Evolutionary conservation across 2,113 vertebrate species (phyloP), one percentile per base, ranked within the genome.

Genomic region (Opisthocomus hoazin): DNA sequence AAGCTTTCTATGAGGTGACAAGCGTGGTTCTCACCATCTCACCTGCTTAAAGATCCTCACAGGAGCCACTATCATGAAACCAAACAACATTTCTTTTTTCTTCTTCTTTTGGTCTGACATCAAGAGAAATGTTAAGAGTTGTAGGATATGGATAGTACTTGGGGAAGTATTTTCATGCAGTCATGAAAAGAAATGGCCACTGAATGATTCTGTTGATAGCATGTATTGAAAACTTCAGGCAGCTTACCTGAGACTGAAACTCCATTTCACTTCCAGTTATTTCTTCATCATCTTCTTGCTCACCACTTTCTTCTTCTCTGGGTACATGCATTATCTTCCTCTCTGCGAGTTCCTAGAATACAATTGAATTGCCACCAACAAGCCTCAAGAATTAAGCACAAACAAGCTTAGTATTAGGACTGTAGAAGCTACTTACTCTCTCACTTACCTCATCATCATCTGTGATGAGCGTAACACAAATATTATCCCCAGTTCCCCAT

Each of bases 1-100:
- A 76, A 88, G 27, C 37, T 71, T 60, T 34, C 37, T 39, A 30
- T 51, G 73, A 65, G 70, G 53, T 87, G 45, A 92, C 75, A 95
- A 91, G 63, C 54, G 30, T 14, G 32, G 65, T 58, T 91, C 92
- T 84, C 63, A 77, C 75, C 51, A 94, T 91, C 97, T 98, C 98
- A 98, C 98, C 98, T 98, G 79, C 81, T 92, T 64, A 81, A 80
- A 50, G 65, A 80, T 75, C 84, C 73, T 76, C 81, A 87, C 54
- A 84, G 91, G 94, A 84, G 87, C 65, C 89, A 93, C 81, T 96
- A 95, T 98, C 98, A 99, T 85, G 98, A 98, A 95, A 99, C 95
- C 94, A 98, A 98, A 95, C 98, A 99, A 96, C 98, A 98, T 97
- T 98, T 98, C 98, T 98, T 98, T 98, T 98, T 98, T 94, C 96